A percentile compares a stretch with the other conserved stretches of the same genome.
These are phyloP conservation scores for Pseudonaja textilis DNA, from an alignment of 2,113 vertebrate genomes.

Conservation along the genomic window DNA sequence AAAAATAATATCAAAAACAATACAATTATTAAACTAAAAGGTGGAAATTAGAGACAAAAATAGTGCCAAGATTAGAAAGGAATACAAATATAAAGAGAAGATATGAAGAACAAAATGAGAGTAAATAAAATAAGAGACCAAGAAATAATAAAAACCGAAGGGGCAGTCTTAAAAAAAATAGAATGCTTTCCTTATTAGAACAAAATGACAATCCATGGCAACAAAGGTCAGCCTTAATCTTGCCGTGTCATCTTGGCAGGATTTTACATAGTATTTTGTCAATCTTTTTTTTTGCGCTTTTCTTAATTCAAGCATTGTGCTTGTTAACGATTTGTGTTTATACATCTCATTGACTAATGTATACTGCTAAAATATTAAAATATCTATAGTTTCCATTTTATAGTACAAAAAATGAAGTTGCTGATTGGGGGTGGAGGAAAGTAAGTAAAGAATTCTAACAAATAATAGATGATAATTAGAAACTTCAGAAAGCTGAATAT, in stretches of 20 bases:
- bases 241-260: not conserved
- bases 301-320: not conserved
- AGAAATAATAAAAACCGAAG: not conserved
- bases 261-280: not conserved
- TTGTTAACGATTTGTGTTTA: not conserved
- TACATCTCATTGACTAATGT: not conserved
- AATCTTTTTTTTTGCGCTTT: not conserved
- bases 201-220: not conserved
- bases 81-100: not conserved
- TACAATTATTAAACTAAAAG: not conserved
- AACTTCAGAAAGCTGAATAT: not conserved
- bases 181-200: not conserved
- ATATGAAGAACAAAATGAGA: not conserved
- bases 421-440: not conserved
- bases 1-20: not conserved
- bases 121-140: not conserved
- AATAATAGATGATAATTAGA: not conserved
- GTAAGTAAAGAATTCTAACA: not conserved
- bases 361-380: not conserved
- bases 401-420: not conserved
- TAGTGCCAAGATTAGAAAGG: not conserved
- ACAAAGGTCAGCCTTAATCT: not conserved
- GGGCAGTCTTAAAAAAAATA: not conserved
- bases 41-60: not conserved
- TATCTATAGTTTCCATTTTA: not conserved